Evolutionary conservation across 2,888 invertebrate genomes (phyloP), one percentile per base, ranked within the genome.

Genomic region (Limenitis camilla): DNA sequence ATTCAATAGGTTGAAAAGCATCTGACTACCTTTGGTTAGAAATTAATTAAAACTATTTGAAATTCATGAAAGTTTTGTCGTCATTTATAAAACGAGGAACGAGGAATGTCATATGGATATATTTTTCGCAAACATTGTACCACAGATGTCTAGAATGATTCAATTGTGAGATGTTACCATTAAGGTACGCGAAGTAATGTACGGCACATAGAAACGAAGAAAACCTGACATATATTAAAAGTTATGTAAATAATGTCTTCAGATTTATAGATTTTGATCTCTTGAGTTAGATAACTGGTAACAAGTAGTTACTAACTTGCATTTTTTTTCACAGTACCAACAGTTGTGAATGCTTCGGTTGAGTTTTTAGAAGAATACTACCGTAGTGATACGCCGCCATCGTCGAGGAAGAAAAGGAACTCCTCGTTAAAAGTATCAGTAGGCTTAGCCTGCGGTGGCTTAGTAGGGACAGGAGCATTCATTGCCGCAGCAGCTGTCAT

Each of bases 291-390:
- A 11, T 6, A 7, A 3, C 10, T 19, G 19, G 8, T 6, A 39
- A 11, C 7, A 11, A 4, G 7, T 27, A 5, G 30, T 27, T 28
- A n/a, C 27, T 4, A 47, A 47, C 0, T 4, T 9, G 10, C 31
- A 0, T 46, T 29, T 32, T 33, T 61, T 60, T n/a, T n/a, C n/a
- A 63, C 86, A 91, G 90, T 78, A 32, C 74, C 87, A 29, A 81
- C 90, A 0, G 81, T 87, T 2, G 84, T 90, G 41, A 92, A 92
- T 72, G 76, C 90, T 5, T 92, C 92, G 0, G 86, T 86, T 32
- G 86, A 84, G 44, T 89, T 90, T 62, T 74, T 91, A 10, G 91
- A 91, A 56, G 90, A 90, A 61, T 92, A 91, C 71, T 91, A 91
- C 64, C 76, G 83, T 44, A 86, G 89, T 0, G 86, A 86, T 39